Evolutionary conservation across 2,797 vertebrate genomes (phyloP).

Genomic region (Xenopus petersii): DNA sequence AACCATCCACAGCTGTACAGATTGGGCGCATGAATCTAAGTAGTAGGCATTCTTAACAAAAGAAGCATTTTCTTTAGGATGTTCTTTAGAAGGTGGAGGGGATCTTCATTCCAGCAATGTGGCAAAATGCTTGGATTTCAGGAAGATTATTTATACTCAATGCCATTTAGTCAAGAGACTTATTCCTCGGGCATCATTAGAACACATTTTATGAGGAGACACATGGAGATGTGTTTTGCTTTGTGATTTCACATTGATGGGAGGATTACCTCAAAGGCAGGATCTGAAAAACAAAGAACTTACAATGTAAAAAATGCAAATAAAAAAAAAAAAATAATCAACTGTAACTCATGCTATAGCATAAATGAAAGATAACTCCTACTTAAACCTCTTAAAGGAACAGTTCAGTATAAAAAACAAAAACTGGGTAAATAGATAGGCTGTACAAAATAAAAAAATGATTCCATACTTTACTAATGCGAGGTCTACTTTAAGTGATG

Average conservation of each 20-base stretch:
- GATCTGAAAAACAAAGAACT: slow-evolving; percentile 72
- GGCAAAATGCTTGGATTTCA: slow-evolving; percentile 69
- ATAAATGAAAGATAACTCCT: too few relatives aligned
- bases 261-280: slow-evolving; percentile 80
- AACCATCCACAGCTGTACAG: slow-evolving; percentile 86
- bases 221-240: slow-evolving; percentile 71
- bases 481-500: too few relatives aligned
- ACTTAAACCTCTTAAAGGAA: too few relatives aligned
- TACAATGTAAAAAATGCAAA: neutral
- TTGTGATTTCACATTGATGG: slow-evolving; percentile 83
- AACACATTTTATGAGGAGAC: slow-evolving; percentile 73
- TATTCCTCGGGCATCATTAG: slow-evolving; percentile 84
- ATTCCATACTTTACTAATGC: too few relatives aligned
- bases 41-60: slow-evolving; percentile 80
- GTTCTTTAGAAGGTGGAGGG: slow-evolving; percentile 72
- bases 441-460: too few relatives aligned
- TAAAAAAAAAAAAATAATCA: too few relatives aligned
- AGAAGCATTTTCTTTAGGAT: slow-evolving; percentile 74
- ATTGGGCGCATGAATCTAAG: slow-evolving; percentile 92
- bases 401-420: too few relatives aligned
- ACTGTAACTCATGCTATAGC: too few relatives aligned
- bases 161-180: slow-evolving; percentile 78
- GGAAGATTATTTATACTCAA: slow-evolving; percentile 76
- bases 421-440: too few relatives aligned
- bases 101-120: slow-evolving; percentile 82